Conservation (phyloP, 2,113 vertebrate species). For the Melanotaenia duboulayi region DNA sequence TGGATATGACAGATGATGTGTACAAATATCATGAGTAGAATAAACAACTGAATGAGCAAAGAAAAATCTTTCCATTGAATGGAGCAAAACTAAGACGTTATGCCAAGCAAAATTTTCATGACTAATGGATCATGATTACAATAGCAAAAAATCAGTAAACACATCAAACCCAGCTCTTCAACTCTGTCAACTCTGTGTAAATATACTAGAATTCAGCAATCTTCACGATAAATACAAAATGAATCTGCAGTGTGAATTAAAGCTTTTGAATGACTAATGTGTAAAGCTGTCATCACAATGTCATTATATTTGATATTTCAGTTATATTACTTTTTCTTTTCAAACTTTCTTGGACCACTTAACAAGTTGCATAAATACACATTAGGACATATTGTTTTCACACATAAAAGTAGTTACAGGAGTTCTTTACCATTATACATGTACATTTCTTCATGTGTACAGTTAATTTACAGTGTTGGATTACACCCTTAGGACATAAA, state of each 20-base stretch:
- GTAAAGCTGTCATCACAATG: neutral
- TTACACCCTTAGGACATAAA: conserved; percentile 48
- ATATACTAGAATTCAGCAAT: neutral
- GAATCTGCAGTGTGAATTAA: neutral
- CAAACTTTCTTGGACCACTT: neutral
- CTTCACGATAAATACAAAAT: neutral
- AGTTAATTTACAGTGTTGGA: conserved; percentile 46
- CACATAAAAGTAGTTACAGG: conserved; percentile 1
- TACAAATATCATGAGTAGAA: too few relatives aligned
- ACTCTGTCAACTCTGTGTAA: too few relatives aligned
- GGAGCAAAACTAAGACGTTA: too few relatives aligned
- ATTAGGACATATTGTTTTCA: neutral
- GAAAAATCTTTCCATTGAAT: too few relatives aligned
- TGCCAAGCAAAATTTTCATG: too few relatives aligned
- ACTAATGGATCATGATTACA: neutral
- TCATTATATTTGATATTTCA: conserved; percentile 3
- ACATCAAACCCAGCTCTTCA: too few relatives aligned
- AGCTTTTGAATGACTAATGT: neutral
- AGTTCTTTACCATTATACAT: conserved; percentile 2
- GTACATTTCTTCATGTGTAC: conserved; percentile 18
- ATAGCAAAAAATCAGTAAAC: neutral
- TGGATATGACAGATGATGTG: too few relatives aligned
- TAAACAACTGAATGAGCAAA: too few relatives aligned
- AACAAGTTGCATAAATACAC: conserved; percentile 2
- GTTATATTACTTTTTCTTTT: conserved; percentile 9